Evolutionary conservation across 2,113 vertebrate genomes (phyloP).

Genomic region (Regulus satrapa): DNA sequence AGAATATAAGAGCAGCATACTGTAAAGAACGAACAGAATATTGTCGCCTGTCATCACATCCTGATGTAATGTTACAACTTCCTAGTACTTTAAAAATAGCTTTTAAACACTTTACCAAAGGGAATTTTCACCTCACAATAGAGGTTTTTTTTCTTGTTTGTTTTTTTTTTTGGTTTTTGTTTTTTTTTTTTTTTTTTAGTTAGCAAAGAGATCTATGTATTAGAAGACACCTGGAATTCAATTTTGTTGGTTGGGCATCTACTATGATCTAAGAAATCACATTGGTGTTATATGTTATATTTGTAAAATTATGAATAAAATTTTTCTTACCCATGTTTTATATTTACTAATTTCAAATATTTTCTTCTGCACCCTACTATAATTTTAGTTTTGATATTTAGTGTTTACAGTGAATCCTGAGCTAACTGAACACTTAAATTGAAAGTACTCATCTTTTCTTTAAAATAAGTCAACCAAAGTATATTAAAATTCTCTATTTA

Average conservation of each 20-base stretch:
- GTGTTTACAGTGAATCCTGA: neutral
- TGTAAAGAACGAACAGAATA: neutral
- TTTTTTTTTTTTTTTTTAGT: too few species aligned
- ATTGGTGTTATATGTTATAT: neutral
- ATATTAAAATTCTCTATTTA: neutral
- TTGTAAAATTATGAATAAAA: neutral
- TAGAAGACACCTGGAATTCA: neutral
- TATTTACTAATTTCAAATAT: neutral
- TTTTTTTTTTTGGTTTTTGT: too few species aligned
- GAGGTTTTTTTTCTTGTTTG: too few species aligned
- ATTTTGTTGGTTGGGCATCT: neutral
- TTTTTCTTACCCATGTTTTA: neutral
- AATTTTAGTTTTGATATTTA: neutral
- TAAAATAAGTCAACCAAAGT: neutral
- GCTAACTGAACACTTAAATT: neutral
- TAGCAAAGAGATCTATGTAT: neutral
- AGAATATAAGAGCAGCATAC: neutral
- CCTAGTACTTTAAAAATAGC: neutral
- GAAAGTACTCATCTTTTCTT: neutral
- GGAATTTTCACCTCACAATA: neutral
- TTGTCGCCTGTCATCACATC: neutral
- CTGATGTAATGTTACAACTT: neutral
- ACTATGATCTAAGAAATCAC: neutral
- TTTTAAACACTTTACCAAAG: neutral
- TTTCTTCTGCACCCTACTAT: neutral